A percentile compares a stretch with the other conserved stretches of the same genome.
Evolutionary conservation across 2,797 vertebrate species (phyloP).

Genomic region (Eospalax fontanierii): DNA sequence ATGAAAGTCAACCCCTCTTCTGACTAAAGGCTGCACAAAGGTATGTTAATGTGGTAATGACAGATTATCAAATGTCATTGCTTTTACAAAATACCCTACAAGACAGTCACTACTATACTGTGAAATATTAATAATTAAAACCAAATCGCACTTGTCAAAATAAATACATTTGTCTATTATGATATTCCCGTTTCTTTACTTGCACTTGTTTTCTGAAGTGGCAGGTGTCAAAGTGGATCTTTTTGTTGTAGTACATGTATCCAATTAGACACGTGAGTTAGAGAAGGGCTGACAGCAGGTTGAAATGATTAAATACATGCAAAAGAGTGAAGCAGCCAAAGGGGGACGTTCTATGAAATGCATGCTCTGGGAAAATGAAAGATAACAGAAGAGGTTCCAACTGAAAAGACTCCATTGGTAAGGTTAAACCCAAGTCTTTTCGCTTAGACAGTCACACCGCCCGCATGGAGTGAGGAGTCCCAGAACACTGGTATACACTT

Average conservation of each 20-base stretch:
- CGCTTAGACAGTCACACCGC: background rate
- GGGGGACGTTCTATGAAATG: constrained; percentile 9
- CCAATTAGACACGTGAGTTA: constrained; percentile 73
- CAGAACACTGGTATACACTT: background rate
- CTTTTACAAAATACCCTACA: constrained; percentile 72
- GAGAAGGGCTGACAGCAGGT: constrained; percentile 58
- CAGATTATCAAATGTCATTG: constrained; percentile 79
- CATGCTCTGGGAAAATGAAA: constrained; percentile 36
- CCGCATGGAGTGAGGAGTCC: rapidly evolving
- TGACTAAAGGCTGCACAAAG: constrained; percentile 61
- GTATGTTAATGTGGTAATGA: constrained; percentile 76
- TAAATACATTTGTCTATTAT: constrained; percentile 79
- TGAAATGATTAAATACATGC: constrained; percentile 59
- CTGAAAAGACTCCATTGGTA: background rate
- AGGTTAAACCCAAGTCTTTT: background rate
- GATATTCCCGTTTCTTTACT: constrained; percentile 66
- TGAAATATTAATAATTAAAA: constrained; percentile 85
- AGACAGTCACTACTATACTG: constrained; percentile 73
- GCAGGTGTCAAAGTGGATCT: constrained; percentile 78
- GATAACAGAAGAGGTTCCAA: background rate
- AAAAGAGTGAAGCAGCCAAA: background rate
- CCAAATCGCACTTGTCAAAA: constrained; percentile 83
- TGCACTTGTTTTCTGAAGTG: constrained; percentile 73
- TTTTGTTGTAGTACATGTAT: constrained; percentile 68
- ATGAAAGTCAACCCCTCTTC: constrained; percentile 60